phyloP scores from a whole-genome alignment of 1,140 invertebrate species.

The Nomia melanderi region DNA sequence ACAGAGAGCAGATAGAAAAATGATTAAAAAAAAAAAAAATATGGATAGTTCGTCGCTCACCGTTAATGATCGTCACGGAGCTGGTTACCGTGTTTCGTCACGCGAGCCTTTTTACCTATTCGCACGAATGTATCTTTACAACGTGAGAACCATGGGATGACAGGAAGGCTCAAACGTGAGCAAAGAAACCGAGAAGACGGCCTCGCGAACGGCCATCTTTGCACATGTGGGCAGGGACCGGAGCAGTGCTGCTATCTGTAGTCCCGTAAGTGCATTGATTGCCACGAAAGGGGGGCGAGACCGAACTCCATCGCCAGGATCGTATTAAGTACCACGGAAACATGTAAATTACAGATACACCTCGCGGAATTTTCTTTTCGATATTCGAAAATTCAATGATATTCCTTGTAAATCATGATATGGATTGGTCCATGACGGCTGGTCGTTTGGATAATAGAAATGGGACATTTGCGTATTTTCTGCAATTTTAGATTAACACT shows the following conservation, averaged over 20 bases:
- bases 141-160: constrained; percentile 20
- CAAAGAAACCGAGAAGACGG: constrained; percentile 50
- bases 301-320: constrained; percentile 43
- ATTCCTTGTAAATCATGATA: too few species aligned
- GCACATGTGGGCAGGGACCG: constrained; percentile 72
- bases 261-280: constrained; percentile 57
- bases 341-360: constrained; percentile 12
- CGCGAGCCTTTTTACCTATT: neutral
- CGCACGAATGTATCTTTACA: constrained; percentile 20
- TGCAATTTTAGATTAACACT: too few species aligned
- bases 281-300: constrained; percentile 63
- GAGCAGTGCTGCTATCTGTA: constrained; percentile 67
- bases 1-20: constrained; percentile 8
- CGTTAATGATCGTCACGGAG: constrained; percentile 28
- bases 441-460: too few species aligned
- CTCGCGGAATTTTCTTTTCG: too few species aligned
- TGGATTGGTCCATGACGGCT: too few species aligned
- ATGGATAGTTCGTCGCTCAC: constrained; percentile 41
- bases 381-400: too few species aligned
- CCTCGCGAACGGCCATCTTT: constrained; percentile 72
- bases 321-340: constrained; percentile 36
- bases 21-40: constrained; percentile 18
- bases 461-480: too few species aligned
- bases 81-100: constrained; percentile 15
- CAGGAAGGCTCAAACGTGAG: constrained; percentile 36